These are phyloP conservation scores for Holocentrus rufus DNA, from an alignment of 2,797 vertebrate genomes.

Conservation along the genomic window DNA sequence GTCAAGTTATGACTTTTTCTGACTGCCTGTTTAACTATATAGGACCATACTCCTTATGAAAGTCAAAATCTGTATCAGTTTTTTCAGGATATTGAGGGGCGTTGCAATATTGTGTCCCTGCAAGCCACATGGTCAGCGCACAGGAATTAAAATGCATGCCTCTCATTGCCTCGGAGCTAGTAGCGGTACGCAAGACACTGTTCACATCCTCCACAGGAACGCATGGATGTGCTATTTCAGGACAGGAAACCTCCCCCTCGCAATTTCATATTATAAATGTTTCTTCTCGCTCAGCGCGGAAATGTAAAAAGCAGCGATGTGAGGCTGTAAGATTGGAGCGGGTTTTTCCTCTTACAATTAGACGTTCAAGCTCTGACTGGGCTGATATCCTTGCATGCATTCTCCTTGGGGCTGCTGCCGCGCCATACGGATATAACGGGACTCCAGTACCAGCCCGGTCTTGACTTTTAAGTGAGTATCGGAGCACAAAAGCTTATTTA, in stretches of 20 bases:
- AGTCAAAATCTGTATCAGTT: slow-evolving; percentile 15
- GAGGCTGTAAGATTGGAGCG: slow-evolving; percentile 51
- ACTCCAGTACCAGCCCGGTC: slow-evolving; percentile 23
- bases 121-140: slow-evolving; percentile 61
- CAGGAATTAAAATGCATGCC: slow-evolving; percentile 59
- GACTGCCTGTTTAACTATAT: too few relatives aligned
- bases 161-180: slow-evolving; percentile 47
- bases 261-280: neutral
- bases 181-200: slow-evolving; percentile 36
- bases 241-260: slow-evolving; percentile 19
- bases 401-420: slow-evolving; percentile 12
- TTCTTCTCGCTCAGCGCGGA: neutral
- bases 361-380: slow-evolving; percentile 29
- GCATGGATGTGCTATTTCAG: slow-evolving; percentile 30
- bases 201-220: slow-evolving; percentile 25
- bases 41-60: slow-evolving; percentile 14
- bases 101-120: slow-evolving; percentile 63
- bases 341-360: slow-evolving; percentile 15
- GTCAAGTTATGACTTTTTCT: too few relatives aligned
- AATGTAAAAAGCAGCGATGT: slow-evolving; percentile 13
- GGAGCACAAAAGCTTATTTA: neutral
- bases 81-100: slow-evolving; percentile 64
- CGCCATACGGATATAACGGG: slow-evolving; percentile 38
- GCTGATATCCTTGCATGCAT: neutral
- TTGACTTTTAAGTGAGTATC: slow-evolving; percentile 59